Evolutionary conservation across 2,888 invertebrate genomes (phyloP), one percentile per base, ranked within the genome.

Genomic region (Dicyrtoma fusca): DNA sequence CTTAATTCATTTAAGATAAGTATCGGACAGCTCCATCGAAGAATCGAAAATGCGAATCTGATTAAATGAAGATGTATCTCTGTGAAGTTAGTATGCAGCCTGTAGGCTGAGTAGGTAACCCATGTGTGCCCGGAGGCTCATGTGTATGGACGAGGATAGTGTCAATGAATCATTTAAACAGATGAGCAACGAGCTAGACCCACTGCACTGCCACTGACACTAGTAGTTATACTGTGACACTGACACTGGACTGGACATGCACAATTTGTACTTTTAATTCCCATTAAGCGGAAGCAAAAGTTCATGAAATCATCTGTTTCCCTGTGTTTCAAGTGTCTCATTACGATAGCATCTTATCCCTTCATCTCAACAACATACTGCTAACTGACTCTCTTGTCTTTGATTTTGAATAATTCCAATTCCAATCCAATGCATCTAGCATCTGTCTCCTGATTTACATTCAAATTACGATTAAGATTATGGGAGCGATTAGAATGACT

Each of bases 241-340:
- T 17, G 4, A 49, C 49, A 49, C 17, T 53, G 10, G 53, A 53
- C 5, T 49, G 49, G 17, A 4, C 11, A 49, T 17, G 4, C 49
- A 49, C 49, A 49, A 49, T 6, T 49, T 49, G 49, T 49, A 34
- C 8, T 34, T 3, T 5, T 49, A 11, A 49, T 49, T 49, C 49
- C 17, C 49, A 6, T 49, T 4, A 49, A 34, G 34, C 34, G 34
- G 34, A 34, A 34, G 34, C 34, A 34, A 34, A n/a, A 34, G 34
- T 34, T 34, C 34, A 34, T 34, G 34, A 34, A 34, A 34, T 34
- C 34, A 34, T 34, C 8, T 34, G 34, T 34, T 34, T 34, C 34
- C 8, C 49, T 11, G 49, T 49, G 49, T 49, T 49, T 49, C 49
- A 49, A 49, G 49, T 49, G 49, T 49, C 49, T 49, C 11, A 49